phyloP scores from a whole-genome alignment of 2,797 vertebrate genomes.

The Syndactyla subalaris region DNA sequence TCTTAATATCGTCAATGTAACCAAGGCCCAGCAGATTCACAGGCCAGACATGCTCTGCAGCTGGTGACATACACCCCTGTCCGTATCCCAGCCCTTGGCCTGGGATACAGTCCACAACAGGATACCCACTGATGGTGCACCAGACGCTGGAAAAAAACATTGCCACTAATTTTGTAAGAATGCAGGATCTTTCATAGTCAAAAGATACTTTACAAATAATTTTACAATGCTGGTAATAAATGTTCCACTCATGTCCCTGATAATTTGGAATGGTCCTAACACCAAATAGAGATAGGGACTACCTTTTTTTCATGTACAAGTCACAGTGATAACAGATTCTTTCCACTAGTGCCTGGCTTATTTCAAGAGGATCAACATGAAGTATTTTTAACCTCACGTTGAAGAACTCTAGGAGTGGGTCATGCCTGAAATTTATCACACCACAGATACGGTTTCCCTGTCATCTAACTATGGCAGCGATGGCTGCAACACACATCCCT shows the following conservation, averaged over 20 bases:
- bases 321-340: not conserved
- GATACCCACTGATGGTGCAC: not conserved
- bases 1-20: not conserved
- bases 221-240: not conserved
- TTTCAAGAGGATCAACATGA: not conserved
- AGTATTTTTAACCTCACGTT: not conserved
- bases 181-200: not conserved
- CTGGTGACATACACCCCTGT: accelerated
- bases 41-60: not conserved
- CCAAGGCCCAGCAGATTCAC: not conserved
- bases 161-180: not conserved
- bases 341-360: not conserved
- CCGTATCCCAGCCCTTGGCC: not conserved
- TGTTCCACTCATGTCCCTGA: not conserved
- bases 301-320: not conserved
- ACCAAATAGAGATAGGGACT: accelerated
- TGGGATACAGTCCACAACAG: not conserved
- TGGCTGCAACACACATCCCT: not conserved
- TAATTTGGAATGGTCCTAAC: not conserved
- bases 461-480: not conserved
- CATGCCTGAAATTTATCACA: not conserved
- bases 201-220: not conserved
- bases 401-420: not conserved
- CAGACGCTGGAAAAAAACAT: not conserved
- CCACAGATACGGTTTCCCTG: not conserved